These are phyloP conservation scores for Boulengeromyrus knoepffleri DNA, from an alignment of 2,113 vertebrate genomes.

Conservation along the genomic window DNA sequence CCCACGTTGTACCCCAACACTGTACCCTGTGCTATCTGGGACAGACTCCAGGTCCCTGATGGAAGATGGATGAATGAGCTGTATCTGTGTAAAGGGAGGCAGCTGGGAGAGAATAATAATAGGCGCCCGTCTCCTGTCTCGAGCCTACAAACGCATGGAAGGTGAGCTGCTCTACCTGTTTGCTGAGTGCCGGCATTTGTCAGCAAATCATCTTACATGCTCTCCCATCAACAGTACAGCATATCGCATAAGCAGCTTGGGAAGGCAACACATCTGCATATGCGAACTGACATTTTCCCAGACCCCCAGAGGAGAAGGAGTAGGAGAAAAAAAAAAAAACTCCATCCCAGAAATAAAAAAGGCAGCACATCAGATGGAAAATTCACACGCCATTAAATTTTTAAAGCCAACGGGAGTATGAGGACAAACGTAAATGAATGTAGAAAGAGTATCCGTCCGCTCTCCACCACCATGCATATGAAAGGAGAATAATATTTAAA, in stretches of 20 bases:
- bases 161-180: background rate
- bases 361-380: conserved; percentile 20
- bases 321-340: background rate
- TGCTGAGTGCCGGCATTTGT: background rate
- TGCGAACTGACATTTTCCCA: background rate
- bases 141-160: background rate
- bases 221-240: background rate
- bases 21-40: background rate
- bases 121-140: background rate
- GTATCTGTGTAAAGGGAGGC: background rate
- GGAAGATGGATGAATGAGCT: background rate
- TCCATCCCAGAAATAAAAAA: conserved; percentile 19
- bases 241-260: background rate
- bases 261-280: background rate
- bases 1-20: background rate
- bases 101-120: background rate
- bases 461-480: conserved; percentile 41
- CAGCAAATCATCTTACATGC: background rate
- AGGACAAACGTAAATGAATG: conserved; percentile 25
- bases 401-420: conserved; percentile 17
- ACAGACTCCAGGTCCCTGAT: background rate
- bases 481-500: conserved; percentile 22
- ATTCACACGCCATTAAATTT: conserved; percentile 25
- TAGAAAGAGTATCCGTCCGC: conserved; percentile 32
- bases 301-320: background rate